These are phyloP conservation scores for Allacma fusca DNA, from an alignment of 2,888 invertebrate genomes.

Conservation along the genomic window DNA sequence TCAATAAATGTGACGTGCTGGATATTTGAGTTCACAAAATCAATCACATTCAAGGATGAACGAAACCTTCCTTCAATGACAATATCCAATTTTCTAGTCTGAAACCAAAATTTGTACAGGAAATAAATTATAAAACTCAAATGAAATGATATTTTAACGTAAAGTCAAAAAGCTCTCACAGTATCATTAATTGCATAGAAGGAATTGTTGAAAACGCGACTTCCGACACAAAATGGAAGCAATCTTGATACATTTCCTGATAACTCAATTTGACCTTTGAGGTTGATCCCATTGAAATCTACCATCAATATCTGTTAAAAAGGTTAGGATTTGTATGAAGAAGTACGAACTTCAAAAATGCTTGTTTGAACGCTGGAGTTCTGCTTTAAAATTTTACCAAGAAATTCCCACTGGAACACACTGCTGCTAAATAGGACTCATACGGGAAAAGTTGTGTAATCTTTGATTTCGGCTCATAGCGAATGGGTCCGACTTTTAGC, in stretches of 20 bases:
- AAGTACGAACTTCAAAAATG: too few relatives aligned
- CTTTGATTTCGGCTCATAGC: not conserved
- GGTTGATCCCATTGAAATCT: slow-evolving; percentile 35
- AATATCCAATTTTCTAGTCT: slow-evolving; percentile 47
- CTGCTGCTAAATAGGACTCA: slow-evolving; percentile 32
- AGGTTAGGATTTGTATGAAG: too few relatives aligned
- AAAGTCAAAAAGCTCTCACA: slow-evolving; percentile 32
- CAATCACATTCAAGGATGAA: slow-evolving; percentile 46
- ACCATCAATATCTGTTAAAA: slow-evolving; percentile 24
- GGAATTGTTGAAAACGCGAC: slow-evolving; percentile 41
- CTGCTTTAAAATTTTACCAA: slow-evolving; percentile 29
- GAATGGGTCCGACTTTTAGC: slow-evolving; percentile 33
- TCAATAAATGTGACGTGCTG: slow-evolving; percentile 51
- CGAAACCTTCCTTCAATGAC: slow-evolving; percentile 48
- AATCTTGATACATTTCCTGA: slow-evolving; percentile 47
- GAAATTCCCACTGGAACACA: slow-evolving; percentile 28
- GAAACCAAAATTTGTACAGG: not conserved
- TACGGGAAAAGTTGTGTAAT: slow-evolving; percentile 29
- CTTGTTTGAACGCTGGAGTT: too few relatives aligned
- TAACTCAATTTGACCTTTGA: slow-evolving; percentile 47
- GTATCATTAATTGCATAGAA: slow-evolving; percentile 53
- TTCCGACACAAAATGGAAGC: slow-evolving; percentile 34
- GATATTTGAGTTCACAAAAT: slow-evolving; percentile 52
- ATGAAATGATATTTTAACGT: too few relatives aligned
- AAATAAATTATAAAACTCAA: not conserved